These are phyloP conservation scores for Taenioides sp. DNA, from an alignment of 2,797 vertebrate species.

Conservation along the genomic window DNA sequence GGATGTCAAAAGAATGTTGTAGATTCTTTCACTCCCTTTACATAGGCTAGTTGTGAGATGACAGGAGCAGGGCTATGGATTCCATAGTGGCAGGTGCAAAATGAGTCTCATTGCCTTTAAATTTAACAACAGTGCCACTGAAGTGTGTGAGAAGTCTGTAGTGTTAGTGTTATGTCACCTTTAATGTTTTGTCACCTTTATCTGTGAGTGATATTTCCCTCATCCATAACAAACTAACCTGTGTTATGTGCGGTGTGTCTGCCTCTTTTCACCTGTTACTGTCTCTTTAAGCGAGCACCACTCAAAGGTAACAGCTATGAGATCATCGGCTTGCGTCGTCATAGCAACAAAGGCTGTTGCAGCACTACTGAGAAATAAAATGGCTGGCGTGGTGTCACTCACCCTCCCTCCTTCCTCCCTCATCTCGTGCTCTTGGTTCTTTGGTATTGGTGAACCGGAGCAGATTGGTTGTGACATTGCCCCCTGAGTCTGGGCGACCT, in stretches of 20 bases:
- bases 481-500: slow-evolving; percentile 28
- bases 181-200: slow-evolving; percentile 11
- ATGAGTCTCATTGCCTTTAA: too few relatives aligned
- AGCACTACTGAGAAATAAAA: slow-evolving; percentile 80
- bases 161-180: too few relatives aligned
- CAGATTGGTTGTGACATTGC: slow-evolving; percentile 70
- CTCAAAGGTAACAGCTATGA: slow-evolving; percentile 77
- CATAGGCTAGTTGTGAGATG: not conserved
- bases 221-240: slow-evolving; percentile 22
- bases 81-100: too few relatives aligned
- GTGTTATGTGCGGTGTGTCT: slow-evolving; percentile 43
- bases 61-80: not conserved
- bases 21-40: too few relatives aligned
- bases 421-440: slow-evolving; percentile 31
- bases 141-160: not conserved
- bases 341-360: slow-evolving; percentile 82
- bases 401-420: slow-evolving; percentile 39
- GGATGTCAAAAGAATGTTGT: not conserved
- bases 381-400: slow-evolving; percentile 69
- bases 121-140: not conserved
- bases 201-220: slow-evolving; percentile 25
- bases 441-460: slow-evolving; percentile 76
- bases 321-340: slow-evolving; percentile 80
- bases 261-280: slow-evolving; percentile 51
- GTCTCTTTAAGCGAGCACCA: slow-evolving; percentile 71